Percentiles rank a stretch among this genome's conserved stretches.
Conservation (phyloP, 2,888 invertebrate genomes). For the Amiota minor region DNA sequence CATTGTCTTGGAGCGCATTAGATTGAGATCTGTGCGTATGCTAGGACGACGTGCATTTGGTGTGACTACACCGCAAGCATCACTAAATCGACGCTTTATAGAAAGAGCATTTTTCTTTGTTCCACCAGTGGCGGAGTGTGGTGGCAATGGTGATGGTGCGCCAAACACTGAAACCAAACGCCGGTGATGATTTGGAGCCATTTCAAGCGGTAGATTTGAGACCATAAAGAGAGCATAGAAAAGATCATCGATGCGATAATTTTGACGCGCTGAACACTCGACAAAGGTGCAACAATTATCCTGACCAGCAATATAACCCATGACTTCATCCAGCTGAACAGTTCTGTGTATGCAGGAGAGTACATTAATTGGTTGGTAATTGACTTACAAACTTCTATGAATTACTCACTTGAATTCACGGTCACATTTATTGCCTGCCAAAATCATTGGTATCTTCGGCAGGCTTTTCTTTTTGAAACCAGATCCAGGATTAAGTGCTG, state of each 20-base stretch:
- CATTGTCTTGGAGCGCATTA: slow-evolving; percentile 88
- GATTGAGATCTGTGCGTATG: slow-evolving; percentile 90
- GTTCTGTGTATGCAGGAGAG: slow-evolving; percentile 75
- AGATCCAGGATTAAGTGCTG: slow-evolving; percentile 78
- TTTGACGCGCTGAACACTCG: slow-evolving; percentile 88
- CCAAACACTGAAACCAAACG: slow-evolving; percentile 84
- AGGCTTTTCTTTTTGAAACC: slow-evolving; percentile 78
- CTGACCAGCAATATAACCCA: slow-evolving; percentile 84
- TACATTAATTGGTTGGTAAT: neutral
- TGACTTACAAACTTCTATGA: neutral
- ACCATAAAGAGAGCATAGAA: slow-evolving; percentile 88
- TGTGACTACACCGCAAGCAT: slow-evolving; percentile 91
- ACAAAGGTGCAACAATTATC: slow-evolving; percentile 85
- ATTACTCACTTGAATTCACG: slow-evolving; percentile 81
- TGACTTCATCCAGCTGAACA: slow-evolving; percentile 84
- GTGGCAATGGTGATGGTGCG: slow-evolving; percentile 84
- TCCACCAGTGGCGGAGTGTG: slow-evolving; percentile 79
- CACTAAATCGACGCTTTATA: slow-evolving; percentile 86
- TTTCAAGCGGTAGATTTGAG: slow-evolving; percentile 88
- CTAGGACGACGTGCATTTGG: slow-evolving; percentile 90
- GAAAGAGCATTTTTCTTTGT: slow-evolving; percentile 85
- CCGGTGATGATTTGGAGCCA: slow-evolving; percentile 91
- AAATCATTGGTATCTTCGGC: slow-evolving; percentile 87
- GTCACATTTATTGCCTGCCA: slow-evolving; percentile 92
- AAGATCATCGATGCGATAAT: slow-evolving; percentile 86